A percentile compares a stretch with the other conserved stretches of the same genome.
phyloP scores from a whole-genome alignment of 2,797 vertebrate genomes.

The Urophycis tenuis region DNA sequence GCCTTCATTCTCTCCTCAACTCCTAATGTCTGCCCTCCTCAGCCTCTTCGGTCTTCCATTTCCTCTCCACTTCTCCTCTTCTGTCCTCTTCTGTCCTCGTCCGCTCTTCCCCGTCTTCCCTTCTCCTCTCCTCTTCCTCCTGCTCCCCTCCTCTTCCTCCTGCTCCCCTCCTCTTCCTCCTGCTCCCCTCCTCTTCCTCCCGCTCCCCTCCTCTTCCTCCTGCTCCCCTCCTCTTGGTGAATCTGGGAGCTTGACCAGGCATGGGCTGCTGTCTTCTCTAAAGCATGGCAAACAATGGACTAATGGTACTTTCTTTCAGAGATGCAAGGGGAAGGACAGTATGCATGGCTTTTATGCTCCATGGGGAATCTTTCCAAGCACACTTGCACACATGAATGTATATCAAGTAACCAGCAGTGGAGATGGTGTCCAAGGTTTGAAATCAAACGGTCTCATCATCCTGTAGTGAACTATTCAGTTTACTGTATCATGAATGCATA shows the following conservation, averaged over 20 bases:
- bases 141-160: background rate
- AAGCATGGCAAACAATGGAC: constrained; percentile 43
- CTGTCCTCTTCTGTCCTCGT: background rate
- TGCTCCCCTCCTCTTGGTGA: background rate
- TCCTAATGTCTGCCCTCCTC: background rate
- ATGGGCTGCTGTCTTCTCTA: constrained; percentile 30
- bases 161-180: background rate
- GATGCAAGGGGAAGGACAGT: constrained; percentile 45
- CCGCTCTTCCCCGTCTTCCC: no score
- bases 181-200: background rate
- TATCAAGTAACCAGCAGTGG: background rate
- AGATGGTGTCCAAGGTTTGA: background rate
- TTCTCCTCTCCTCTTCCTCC: background rate
- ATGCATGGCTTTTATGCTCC: constrained; percentile 61
- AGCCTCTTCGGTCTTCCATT: background rate
- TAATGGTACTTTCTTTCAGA: constrained; percentile 31
- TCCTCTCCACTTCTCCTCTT: background rate
- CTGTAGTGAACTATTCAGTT: background rate
- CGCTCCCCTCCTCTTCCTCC: background rate
- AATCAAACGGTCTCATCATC: background rate
- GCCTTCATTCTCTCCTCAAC: constrained; percentile 4
- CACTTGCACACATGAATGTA: constrained; percentile 21
- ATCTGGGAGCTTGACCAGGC: background rate
- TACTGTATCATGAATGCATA: no score
- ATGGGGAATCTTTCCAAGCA: background rate